These are phyloP conservation scores for Sinella curviseta DNA, from an alignment of 1,140 invertebrate genomes.

Conservation along the genomic window DNA sequence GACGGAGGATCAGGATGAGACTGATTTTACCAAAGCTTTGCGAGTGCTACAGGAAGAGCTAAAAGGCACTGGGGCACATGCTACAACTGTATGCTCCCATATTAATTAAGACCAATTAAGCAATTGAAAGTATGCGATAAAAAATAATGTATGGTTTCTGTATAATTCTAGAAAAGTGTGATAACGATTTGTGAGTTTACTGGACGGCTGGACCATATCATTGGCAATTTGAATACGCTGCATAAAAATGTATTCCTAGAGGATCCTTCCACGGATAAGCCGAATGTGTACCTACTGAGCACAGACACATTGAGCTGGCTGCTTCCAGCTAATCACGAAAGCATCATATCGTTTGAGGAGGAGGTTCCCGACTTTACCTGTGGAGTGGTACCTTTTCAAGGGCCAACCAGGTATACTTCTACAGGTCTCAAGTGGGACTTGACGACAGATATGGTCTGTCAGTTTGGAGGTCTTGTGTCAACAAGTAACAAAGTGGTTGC, in stretches of 20 bases:
- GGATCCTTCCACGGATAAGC: not conserved
- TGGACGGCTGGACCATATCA: slow-evolving; percentile 19
- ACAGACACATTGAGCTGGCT: not conserved
- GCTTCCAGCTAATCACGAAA: not conserved
- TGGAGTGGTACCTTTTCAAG: slow-evolving; percentile 36
- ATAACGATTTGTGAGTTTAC: not conserved
- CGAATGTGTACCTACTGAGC: not conserved
- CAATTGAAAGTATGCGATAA: too few species aligned
- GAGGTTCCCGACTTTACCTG: slow-evolving; percentile 2
- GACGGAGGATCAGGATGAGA: slow-evolving; percentile 39
- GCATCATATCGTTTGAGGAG: not conserved
- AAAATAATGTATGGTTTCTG: too few species aligned
- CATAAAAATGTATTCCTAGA: not conserved
- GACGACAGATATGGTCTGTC: slow-evolving; percentile 14
- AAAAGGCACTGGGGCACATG: not conserved
- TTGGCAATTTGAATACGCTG: slow-evolving; percentile 27
- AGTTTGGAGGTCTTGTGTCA: slow-evolving; percentile 32
- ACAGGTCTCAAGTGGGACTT: slow-evolving; percentile 39
- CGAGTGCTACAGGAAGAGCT: slow-evolving; percentile 4
- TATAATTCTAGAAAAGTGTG: slow-evolving; percentile 1
- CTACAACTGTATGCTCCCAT: not conserved
- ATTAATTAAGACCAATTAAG: not conserved
- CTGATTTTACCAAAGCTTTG: slow-evolving; percentile 42
- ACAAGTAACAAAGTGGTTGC: slow-evolving; percentile 30
- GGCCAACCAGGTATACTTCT: slow-evolving; percentile 28